phyloP scores from a whole-genome alignment of 2,113 vertebrate species.

The Nerophis lumbriciformis region DNA sequence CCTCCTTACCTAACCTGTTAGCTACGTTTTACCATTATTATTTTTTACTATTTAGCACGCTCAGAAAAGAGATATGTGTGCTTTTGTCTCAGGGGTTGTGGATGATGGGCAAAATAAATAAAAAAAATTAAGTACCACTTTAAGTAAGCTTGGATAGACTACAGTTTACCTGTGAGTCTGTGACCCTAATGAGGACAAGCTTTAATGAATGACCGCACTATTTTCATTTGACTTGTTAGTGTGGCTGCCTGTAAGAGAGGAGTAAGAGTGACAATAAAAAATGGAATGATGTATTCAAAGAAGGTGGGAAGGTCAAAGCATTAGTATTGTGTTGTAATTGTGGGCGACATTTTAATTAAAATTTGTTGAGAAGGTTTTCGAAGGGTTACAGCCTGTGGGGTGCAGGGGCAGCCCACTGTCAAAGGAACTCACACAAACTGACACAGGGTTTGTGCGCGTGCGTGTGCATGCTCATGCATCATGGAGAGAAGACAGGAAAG shows the following conservation, averaged over 20 bases:
- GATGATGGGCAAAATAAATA: no score
- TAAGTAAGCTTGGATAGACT: no score
- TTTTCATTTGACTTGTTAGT: conserved; percentile 1
- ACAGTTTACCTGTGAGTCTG: no score
- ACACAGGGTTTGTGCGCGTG: conserved; percentile 25
- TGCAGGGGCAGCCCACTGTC: conserved; percentile 53
- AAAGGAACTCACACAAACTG: conserved; percentile 56
- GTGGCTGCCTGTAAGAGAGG: background rate
- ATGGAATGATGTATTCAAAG: conserved; percentile 34
- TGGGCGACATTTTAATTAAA: conserved; percentile 72
- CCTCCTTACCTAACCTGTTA: no score
- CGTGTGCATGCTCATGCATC: conserved; percentile 26
- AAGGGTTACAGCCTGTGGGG: conserved; percentile 55
- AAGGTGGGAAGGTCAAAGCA: conserved; percentile 63
- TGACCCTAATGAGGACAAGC: no score
- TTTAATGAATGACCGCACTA: background rate
- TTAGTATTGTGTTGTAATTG: conserved; percentile 62
- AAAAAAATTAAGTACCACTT: no score
- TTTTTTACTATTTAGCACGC: no score
- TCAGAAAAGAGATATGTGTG: no score
- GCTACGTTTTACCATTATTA: no score
- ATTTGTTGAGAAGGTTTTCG: conserved; percentile 56
- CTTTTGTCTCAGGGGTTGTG: no score
- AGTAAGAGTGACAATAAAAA: background rate
- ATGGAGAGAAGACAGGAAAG: conserved; percentile 41